A percentile compares a stretch with the other conserved stretches of the same genome.
phyloP scores from a whole-genome alignment of 2,888 invertebrate species.

The Agriopis marginaria region DNA sequence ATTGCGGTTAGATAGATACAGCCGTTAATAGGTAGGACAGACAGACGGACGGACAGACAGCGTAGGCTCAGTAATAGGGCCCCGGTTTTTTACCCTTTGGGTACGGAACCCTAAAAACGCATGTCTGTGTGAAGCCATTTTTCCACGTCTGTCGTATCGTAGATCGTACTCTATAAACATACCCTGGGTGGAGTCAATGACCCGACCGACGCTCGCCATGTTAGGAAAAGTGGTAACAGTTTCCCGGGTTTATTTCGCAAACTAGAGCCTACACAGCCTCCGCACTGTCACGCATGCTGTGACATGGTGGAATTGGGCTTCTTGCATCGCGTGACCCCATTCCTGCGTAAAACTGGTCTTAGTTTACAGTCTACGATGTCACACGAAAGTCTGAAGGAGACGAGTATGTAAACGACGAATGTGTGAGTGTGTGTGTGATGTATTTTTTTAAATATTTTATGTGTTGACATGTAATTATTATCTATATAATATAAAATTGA shows the following conservation, averaged over 20 bases:
- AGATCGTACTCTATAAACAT: conserved; percentile 50
- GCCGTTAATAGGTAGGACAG: no score
- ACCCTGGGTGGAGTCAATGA: conserved; percentile 57
- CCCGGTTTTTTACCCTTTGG: no score
- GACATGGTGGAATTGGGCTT: conserved; percentile 44
- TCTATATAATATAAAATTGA: no score
- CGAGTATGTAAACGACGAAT: no score
- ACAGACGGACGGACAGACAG: no score
- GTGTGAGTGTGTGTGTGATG: no score
- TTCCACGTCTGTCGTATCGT: conserved; percentile 41
- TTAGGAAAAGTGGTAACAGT: conserved; percentile 62
- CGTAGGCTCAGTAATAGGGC: no score
- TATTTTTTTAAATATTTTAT: no score
- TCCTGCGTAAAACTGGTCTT: neutral
- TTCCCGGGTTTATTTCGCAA: conserved; percentile 50
- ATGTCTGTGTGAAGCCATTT: neutral
- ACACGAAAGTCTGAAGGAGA: neutral
- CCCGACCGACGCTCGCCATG: conserved; percentile 55
- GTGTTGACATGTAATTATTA: no score
- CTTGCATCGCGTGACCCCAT: conserved; percentile 32
- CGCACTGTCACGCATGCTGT: conserved; percentile 32
- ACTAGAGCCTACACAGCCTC: conserved; percentile 30
- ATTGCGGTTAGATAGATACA: no score
- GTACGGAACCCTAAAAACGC: neutral
- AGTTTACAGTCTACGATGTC: neutral